Evolutionary conservation across 2,113 vertebrate species (phyloP).

Genomic region (Phyllopteryx taeniolatus): DNA sequence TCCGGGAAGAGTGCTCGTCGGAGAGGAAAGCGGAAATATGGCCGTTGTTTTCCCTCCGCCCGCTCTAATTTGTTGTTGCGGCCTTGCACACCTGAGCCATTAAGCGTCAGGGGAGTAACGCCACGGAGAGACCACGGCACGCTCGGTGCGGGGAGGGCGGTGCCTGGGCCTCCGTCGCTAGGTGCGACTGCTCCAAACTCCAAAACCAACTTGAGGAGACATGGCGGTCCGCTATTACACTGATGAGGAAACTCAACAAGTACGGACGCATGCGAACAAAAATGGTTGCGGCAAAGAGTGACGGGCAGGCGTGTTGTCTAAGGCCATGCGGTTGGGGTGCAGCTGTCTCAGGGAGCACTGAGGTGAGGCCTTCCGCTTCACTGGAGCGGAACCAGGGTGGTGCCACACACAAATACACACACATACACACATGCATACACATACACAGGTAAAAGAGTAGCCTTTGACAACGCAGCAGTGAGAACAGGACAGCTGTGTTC

Average conservation of each 20-base stretch:
- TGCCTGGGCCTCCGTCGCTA: constrained; percentile 15
- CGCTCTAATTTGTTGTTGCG: constrained; percentile 70
- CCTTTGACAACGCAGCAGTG: constrained; percentile 56
- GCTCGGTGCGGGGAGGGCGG: constrained; percentile 51
- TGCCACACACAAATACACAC: constrained; percentile 41
- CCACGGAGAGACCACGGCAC: constrained; percentile 42
- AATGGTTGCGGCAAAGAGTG: constrained; percentile 59
- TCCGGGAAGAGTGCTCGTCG: constrained; percentile 61
- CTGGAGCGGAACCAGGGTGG: constrained; percentile 68
- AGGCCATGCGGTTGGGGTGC: constrained; percentile 73
- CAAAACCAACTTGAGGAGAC: constrained; percentile 9
- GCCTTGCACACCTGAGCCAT: constrained; percentile 72
- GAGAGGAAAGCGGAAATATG: constrained; percentile 66
- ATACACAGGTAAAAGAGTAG: constrained; percentile 61
- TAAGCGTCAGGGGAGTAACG: constrained; percentile 50
- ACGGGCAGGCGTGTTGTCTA: constrained; percentile 66
- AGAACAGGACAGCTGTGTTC: constrained; percentile 73
- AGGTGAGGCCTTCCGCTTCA: constrained; percentile 77
- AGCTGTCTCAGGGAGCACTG: constrained; percentile 78
- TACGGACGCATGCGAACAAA: constrained; percentile 34
- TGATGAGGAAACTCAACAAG: constrained; percentile 61
- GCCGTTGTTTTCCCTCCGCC: constrained; percentile 59
- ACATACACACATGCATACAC: constrained; percentile 8
- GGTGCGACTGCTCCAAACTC: constrained; percentile 17
- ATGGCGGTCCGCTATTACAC: constrained; percentile 1